phyloP scores from a whole-genome alignment of 2,113 vertebrate genomes.

The Chunga burmeisteri region DNA sequence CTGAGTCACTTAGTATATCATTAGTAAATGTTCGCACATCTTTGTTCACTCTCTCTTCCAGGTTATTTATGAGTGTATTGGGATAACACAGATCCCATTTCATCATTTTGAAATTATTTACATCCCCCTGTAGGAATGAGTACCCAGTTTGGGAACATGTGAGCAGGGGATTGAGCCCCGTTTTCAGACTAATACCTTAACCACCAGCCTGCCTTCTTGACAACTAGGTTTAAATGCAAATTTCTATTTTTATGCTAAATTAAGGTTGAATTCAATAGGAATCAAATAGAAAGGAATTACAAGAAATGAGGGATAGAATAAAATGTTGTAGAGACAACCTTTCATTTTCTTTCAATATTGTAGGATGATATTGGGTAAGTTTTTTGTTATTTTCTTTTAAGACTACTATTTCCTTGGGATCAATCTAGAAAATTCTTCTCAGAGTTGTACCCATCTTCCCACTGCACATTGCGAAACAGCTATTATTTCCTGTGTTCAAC shows the following conservation, averaged over 20 bases:
- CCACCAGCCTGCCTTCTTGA: not conserved
- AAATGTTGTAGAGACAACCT: not conserved
- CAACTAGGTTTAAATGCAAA: not conserved
- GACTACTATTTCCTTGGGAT: not conserved
- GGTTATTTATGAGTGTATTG: not conserved
- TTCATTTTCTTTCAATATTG: not conserved
- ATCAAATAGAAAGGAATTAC: not conserved
- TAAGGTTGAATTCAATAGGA: not conserved
- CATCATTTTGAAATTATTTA: not conserved
- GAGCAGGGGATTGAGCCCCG: not conserved
- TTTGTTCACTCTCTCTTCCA: not conserved
- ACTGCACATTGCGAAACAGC: not conserved
- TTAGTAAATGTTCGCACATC: not conserved
- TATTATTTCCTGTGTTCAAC: not conserved
- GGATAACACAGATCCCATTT: not conserved
- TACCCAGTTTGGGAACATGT: not conserved
- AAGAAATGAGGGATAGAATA: not conserved
- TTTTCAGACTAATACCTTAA: not conserved
- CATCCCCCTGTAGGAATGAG: not conserved
- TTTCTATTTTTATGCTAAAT: not conserved
- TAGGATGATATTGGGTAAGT: not conserved
- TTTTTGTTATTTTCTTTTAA: not conserved
- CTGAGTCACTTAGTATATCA: not conserved
- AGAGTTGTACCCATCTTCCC: not conserved
- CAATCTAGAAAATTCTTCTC: not conserved